A percentile compares a stretch with the other conserved stretches of the same genome.
Evolutionary conservation across 2,797 vertebrate genomes (phyloP).

Genomic region (Sebastes kiyomatsui): DNA sequence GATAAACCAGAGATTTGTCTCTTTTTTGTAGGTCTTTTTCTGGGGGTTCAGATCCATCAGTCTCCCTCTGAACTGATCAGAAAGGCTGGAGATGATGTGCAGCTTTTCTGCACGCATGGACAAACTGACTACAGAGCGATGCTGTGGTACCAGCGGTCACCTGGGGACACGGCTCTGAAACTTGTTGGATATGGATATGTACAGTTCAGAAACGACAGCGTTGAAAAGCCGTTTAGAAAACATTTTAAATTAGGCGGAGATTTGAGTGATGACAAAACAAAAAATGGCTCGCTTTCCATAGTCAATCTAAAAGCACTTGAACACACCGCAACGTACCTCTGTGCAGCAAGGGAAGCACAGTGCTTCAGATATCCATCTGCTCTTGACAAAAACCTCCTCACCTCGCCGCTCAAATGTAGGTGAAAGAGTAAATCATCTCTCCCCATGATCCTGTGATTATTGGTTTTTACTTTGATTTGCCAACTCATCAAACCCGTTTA

Average conservation of each 20-base stretch:
- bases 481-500: not conserved
- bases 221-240: not conserved
- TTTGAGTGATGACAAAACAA: not conserved
- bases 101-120: not conserved
- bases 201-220: not conserved
- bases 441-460: not conserved
- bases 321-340: slow-evolving; percentile 17
- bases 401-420: not conserved
- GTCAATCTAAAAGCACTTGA: not conserved
- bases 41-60: too few relatives aligned
- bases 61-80: too few relatives aligned
- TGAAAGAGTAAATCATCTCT: not conserved
- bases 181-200: slow-evolving; percentile 28
- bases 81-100: too few relatives aligned
- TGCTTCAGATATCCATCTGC: slow-evolving; percentile 16
- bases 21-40: not conserved
- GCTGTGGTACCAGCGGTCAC: slow-evolving; percentile 47
- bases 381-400: slow-evolving; percentile 40
- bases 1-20: not conserved
- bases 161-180: slow-evolving; percentile 12
- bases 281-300: not conserved
- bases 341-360: slow-evolving; percentile 46
- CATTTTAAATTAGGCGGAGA: slow-evolving; percentile 3
- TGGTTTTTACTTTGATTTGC: not conserved
- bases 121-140: slow-evolving; percentile 31